These are phyloP conservation scores for Melanotaenia maccullochi DNA, from an alignment of 2,797 vertebrate species.

Conservation along the genomic window DNA sequence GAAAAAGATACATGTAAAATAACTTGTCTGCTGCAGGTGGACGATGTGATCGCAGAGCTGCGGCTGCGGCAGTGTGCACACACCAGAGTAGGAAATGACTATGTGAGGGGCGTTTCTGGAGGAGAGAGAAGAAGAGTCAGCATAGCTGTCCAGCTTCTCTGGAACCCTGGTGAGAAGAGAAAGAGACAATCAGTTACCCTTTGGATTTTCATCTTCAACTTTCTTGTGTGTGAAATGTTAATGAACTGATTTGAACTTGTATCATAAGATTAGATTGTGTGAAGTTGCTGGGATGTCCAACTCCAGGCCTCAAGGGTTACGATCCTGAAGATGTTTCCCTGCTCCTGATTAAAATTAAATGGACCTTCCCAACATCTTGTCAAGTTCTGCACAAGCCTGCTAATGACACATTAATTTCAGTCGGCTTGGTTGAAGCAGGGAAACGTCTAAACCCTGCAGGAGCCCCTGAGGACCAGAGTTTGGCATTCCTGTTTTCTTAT, in stretches of 20 bases:
- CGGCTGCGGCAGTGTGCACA: slow-evolving; percentile 92
- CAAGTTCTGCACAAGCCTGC: too few relatives aligned
- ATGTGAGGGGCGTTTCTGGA: slow-evolving; percentile 90
- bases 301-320: too few relatives aligned
- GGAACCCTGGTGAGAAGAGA: slow-evolving; percentile 92
- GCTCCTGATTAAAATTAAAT: too few relatives aligned
- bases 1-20: background rate
- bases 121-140: slow-evolving; percentile 94
- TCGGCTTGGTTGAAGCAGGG: too few relatives aligned
- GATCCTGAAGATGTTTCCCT: too few relatives aligned
- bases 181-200: background rate
- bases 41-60: slow-evolving; percentile 95
- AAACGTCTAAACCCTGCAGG: too few relatives aligned
- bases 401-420: too few relatives aligned
- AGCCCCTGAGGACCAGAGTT: too few relatives aligned
- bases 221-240: too few relatives aligned
- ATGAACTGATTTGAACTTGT: background rate
- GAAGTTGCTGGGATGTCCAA: too few relatives aligned
- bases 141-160: slow-evolving; percentile 94
- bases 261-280: background rate
- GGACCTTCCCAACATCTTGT: too few relatives aligned
- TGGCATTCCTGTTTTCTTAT: too few relatives aligned
- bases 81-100: slow-evolving; percentile 91
- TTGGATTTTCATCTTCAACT: background rate
- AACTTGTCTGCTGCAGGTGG: slow-evolving; percentile 82